phyloP scores from a whole-genome alignment of 2,888 invertebrate species.

The Hesperia comma region DNA sequence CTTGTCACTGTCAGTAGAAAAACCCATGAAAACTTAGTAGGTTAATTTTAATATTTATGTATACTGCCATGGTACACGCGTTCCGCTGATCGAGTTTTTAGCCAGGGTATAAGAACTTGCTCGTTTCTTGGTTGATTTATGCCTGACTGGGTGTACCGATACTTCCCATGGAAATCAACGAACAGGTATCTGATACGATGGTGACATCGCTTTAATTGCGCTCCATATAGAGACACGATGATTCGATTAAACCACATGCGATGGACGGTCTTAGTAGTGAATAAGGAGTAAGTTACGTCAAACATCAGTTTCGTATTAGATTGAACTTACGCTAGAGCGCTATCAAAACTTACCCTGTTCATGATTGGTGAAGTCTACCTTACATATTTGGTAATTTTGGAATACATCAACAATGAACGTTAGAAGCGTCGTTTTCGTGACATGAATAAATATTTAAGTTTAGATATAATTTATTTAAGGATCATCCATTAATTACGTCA shows the following conservation, averaged over 20 bases:
- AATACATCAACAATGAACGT: too few species aligned
- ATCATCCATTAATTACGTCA: too few species aligned
- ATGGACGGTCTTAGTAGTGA: not conserved
- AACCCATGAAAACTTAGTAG: conserved; percentile 15
- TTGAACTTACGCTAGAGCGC: too few species aligned
- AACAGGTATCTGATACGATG: not conserved
- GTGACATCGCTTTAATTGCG: not conserved
- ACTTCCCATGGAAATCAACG: conserved; percentile 3
- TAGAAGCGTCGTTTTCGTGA: too few species aligned
- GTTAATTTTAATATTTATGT: conserved; percentile 15
- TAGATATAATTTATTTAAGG: too few species aligned
- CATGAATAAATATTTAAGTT: too few species aligned
- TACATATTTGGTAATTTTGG: too few species aligned
- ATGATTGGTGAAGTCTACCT: too few species aligned
- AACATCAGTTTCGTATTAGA: not conserved
- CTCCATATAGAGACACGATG: not conserved
- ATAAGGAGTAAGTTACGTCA: not conserved
- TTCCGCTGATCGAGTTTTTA: conserved; percentile 4
- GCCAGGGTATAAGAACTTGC: not conserved
- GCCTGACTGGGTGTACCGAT: not conserved
- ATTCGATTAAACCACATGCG: not conserved
- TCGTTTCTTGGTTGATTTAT: conserved; percentile 9
- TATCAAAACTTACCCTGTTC: too few species aligned
- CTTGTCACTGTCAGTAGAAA: conserved; percentile 11
- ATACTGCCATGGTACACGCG: not conserved